Percentiles rank a stretch among this genome's conserved stretches.
Evolutionary conservation across 2,113 vertebrate genomes (phyloP).

Genomic region (Carettochelys insculpta): DNA sequence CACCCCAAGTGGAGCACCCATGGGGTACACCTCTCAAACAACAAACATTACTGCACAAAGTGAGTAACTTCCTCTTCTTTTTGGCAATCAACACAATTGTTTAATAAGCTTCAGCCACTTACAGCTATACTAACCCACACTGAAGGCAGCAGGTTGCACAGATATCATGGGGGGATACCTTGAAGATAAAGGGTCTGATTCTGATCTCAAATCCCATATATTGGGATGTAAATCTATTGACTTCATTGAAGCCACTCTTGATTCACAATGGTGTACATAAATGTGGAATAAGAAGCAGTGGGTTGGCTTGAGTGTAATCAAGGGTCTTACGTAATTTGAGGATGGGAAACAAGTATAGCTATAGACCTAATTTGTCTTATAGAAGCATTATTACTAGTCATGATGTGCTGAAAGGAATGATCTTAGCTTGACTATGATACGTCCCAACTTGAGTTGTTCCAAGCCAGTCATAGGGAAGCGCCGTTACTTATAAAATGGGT

Average conservation of each 20-base stretch:
- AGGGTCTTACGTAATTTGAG: background rate
- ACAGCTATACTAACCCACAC: background rate
- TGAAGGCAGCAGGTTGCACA: background rate
- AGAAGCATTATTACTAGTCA: background rate
- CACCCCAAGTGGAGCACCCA: no score
- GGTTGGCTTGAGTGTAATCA: background rate
- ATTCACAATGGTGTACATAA: background rate
- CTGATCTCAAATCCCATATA: background rate
- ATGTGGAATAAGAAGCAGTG: background rate
- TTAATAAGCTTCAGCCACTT: background rate
- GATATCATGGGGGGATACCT: background rate
- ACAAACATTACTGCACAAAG: no score
- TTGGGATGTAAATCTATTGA: background rate
- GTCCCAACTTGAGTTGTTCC: background rate
- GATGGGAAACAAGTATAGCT: background rate
- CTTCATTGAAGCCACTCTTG: slow-evolving; percentile 24
- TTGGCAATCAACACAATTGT: background rate
- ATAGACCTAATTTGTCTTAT: background rate
- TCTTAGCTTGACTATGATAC: background rate
- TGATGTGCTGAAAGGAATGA: background rate
- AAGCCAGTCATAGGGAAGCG: background rate
- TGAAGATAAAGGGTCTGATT: background rate
- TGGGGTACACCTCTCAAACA: no score
- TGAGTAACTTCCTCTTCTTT: no score
- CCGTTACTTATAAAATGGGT: background rate